Conservation (phyloP, 2,113 vertebrate genomes). For the Scomber scombrus region DNA sequence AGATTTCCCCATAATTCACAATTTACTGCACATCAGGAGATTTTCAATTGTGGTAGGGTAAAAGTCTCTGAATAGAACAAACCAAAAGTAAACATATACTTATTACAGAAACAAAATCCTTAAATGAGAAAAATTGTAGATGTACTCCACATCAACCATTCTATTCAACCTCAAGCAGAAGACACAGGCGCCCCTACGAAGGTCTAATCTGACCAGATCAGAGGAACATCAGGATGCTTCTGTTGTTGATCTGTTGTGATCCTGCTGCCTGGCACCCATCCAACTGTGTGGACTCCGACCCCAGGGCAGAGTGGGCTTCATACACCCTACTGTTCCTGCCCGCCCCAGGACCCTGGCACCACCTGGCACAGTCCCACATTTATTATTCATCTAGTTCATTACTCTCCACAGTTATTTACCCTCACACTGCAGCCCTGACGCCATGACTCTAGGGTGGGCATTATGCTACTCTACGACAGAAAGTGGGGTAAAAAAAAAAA, state of each 20-base stretch:
- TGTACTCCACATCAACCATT: not conserved
- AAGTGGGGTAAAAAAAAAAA: slow-evolving; percentile 23
- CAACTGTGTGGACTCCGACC: slow-evolving; percentile 57
- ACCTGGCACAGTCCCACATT: slow-evolving; percentile 59
- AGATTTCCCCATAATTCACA: no score
- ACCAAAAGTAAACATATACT: no score
- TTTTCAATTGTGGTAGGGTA: no score
- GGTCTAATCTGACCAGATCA: slow-evolving; percentile 47
- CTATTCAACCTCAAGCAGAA: not conserved
- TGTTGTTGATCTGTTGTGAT: slow-evolving; percentile 48
- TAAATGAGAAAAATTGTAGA: no score
- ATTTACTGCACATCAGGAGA: no score
- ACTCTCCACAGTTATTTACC: slow-evolving; percentile 49
- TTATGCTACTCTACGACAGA: slow-evolving; percentile 44
- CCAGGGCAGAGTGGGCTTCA: slow-evolving; percentile 9
- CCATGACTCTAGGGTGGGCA: slow-evolving; percentile 31
- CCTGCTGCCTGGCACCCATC: slow-evolving; percentile 33
- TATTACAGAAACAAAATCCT: no score
- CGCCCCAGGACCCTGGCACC: slow-evolving; percentile 56
- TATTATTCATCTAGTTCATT: slow-evolving; percentile 70
- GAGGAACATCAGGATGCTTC: slow-evolving; percentile 33
- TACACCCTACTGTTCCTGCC: slow-evolving; percentile 15
- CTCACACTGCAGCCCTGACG: slow-evolving; percentile 5
- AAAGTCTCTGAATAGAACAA: no score
- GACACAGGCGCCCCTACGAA: not conserved